phyloP scores from a whole-genome alignment of 2,888 invertebrate genomes.

The Malachius bipustulatus region DNA sequence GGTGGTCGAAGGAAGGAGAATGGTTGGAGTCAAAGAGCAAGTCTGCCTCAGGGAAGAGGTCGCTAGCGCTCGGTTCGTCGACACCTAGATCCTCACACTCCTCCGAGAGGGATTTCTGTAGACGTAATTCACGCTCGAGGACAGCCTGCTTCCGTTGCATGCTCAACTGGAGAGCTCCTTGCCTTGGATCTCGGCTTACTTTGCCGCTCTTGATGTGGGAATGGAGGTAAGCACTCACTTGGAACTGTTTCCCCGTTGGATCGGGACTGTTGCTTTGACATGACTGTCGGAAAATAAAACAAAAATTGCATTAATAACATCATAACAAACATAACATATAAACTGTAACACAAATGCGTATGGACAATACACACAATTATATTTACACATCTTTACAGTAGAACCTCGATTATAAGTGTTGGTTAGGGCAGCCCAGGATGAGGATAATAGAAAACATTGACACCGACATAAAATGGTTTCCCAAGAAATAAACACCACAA shows the following conservation, averaged over 20 bases:
- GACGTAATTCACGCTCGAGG: conserved; percentile 42
- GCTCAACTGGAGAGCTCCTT: conserved; percentile 32
- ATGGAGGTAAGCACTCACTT: conserved; percentile 28
- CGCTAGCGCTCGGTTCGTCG: conserved; percentile 68
- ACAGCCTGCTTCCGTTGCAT: conserved; percentile 40
- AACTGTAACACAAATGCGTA: no score
- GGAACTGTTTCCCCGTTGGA: conserved; percentile 27
- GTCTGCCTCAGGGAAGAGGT: conserved; percentile 67
- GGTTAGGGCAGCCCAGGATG: no score
- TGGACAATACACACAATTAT: no score
- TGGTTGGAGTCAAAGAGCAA: conserved; percentile 60
- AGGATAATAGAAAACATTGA: no score
- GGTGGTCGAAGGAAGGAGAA: conserved; percentile 52
- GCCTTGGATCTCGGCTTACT: conserved; percentile 25
- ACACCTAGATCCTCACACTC: conserved; percentile 71
- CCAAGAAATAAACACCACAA: no score
- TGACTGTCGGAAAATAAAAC: no score
- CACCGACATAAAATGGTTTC: no score
- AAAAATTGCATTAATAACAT: no score
- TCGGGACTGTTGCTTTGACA: no score
- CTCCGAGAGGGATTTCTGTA: conserved; percentile 62
- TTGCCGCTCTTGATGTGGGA: conserved; percentile 30
- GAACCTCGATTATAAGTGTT: no score
- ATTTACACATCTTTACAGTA: no score
- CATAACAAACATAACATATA: no score